Base-by-base conservation (phyloP, 2,888 invertebrate genomes). In the Lepidocyrtinus sp. region DNA sequence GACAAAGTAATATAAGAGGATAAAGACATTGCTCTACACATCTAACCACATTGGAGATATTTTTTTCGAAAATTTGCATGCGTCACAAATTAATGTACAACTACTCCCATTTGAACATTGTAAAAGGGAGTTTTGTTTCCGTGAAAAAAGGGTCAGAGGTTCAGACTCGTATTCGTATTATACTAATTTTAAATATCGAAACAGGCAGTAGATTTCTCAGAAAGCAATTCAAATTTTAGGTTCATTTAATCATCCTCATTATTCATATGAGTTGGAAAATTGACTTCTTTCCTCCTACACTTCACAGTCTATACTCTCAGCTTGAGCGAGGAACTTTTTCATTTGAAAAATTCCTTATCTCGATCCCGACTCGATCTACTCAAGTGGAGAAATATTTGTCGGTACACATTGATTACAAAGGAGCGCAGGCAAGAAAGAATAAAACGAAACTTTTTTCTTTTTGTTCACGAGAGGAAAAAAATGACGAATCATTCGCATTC, bases 351-450 rank as follows among this genome's bases (percentile, higher is more conserved):
- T n/a, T n/a, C n/a, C n/a, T n/a, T n/a, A n/a, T n/a, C n/a, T n/a
- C n/a, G n/a, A n/a, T n/a, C n/a, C n/a, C n/a, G n/a, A n/a, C n/a
- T n/a, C n/a, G 36, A 65, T 65, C 65, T 15, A 21, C 21, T 9
- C 2, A n/a, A 69, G 59, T 50, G 69, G 55, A 45, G 69, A 24
- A n/a, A 36, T 9, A 55, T 24, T 55, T 61, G 24, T 59, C 61
- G 71, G 55, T 36, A 36, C 3, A 19, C 2, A 27, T 36, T 71
- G 71, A 71, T 71, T 71, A 71, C 61, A 71, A 71, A 71, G 71
- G 27, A 21, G 61, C 36, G 5, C 55, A 59, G 50, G 24, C 12
- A 19, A 25, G 50, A 19, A n/a, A 71, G 17, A 15, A 65, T n/a
- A 26, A 22, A 19, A 15, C 36, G 36, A 46, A 59, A 7, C 19